Evolutionary conservation across 2,113 vertebrate genomes (phyloP), one percentile per base, ranked within the genome.

Genomic region (Alectura lathami): DNA sequence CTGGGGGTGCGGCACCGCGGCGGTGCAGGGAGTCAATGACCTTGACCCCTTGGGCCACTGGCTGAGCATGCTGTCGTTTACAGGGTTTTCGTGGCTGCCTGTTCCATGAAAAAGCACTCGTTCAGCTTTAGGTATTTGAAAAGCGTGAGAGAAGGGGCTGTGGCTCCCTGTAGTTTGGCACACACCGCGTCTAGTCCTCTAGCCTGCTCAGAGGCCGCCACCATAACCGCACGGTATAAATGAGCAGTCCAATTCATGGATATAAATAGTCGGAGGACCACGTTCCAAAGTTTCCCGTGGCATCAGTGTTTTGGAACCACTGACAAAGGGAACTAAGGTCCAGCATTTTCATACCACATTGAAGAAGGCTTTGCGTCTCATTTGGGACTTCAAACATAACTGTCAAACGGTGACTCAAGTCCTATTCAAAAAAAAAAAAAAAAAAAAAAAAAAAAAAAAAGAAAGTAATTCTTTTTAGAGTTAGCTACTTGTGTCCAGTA

Each of bases 41-140:
- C 70, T 8, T 30, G 4, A 15, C 2, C n/a, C 26, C 12, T 3
- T 3, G 24, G 27, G 6, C 3, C 5, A 3, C 2, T 8, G 2
- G 0, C 14, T 1, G 17, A 8, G 15, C 2, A 0, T 3, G 43
- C 54, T 42, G 27, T 3, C 45, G 2, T 5, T 7, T 12, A 7
- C 16, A 1, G 18, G n/a, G 26, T 5, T 42, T 32, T 3, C 56
- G 3, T 3, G 29, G 18, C 32, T 5, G 8, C 1, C 17, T 18
- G 6, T 9, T 29, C 3, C 6, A 10, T 9, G 48, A 1, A 24
- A 57, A 51, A n/a, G n/a, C 32, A 8, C 38, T 1, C 15, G 6
- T 23, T 54, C 45, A 11, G 23, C 20, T 30, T 21, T 54, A 47
- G 80, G 12, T 11, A 26, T 23, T 60, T 43, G 64, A 36, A 24